Evolutionary conservation across 2,113 vertebrate genomes (phyloP).

Genomic region (Notothenia coriiceps): DNA sequence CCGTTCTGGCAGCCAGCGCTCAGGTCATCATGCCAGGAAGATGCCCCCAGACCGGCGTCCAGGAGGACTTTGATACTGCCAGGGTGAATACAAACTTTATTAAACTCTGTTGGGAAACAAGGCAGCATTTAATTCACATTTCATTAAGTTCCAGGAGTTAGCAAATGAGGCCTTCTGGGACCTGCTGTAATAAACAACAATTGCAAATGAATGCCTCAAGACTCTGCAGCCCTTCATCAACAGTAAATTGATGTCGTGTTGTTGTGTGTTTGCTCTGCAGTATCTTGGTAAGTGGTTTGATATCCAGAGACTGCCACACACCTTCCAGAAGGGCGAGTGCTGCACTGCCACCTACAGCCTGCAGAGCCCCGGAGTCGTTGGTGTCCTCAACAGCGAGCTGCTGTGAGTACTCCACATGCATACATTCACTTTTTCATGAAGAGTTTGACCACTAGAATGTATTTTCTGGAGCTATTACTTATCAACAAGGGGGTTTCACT

Average conservation of each 20-base stretch:
- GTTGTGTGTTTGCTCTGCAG: constrained; percentile 68
- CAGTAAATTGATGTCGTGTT: background rate
- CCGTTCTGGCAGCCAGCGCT: constrained; percentile 64
- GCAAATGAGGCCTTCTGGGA: background rate
- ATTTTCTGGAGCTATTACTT: background rate
- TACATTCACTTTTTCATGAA: background rate
- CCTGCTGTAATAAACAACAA: background rate
- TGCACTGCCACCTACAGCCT: constrained; percentile 86
- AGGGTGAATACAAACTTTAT: constrained; percentile 51
- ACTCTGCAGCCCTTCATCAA: background rate
- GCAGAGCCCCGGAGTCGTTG: constrained; percentile 84
- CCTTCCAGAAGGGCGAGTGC: constrained; percentile 87
- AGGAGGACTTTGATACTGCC: constrained; percentile 73
- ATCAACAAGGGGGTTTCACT: background rate
- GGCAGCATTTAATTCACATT: background rate
- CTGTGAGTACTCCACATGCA: constrained; percentile 58
- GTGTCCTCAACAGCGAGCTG: constrained; percentile 86
- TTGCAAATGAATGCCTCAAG: background rate
- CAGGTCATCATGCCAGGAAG: constrained; percentile 71
- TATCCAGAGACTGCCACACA: constrained; percentile 85
- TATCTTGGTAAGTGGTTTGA: constrained; percentile 90
- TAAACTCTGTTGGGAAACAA: background rate
- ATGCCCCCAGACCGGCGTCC: constrained; percentile 71
- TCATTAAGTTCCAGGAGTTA: background rate
- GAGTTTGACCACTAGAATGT: background rate